phyloP scores from a whole-genome alignment of 2,888 invertebrate species.

The Agrochola circellaris region DNA sequence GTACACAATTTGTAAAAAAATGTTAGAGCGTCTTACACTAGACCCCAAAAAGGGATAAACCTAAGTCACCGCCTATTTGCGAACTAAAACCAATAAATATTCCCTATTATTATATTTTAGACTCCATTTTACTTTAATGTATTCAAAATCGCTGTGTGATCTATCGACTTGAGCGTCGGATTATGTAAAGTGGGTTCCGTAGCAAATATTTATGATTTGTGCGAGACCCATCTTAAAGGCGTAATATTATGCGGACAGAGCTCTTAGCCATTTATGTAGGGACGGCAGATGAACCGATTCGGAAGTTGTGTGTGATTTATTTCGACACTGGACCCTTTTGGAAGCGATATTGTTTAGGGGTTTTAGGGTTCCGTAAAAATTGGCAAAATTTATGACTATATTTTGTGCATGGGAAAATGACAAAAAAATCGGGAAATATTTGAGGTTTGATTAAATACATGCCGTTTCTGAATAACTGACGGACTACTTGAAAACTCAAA shows the following conservation, averaged over 20 bases:
- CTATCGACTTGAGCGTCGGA: constrained; percentile 63
- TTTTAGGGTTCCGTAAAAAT: neutral
- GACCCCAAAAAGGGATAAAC: neutral
- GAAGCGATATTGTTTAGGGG: constrained; percentile 6
- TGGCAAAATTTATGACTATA: neutral
- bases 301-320: constrained; percentile 48
- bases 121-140: constrained; percentile 52
- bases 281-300: constrained; percentile 34
- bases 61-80: constrained; percentile 26
- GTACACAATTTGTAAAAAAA: constrained; percentile 1
- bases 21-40: neutral
- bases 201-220: constrained; percentile 70
- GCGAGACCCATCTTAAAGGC: constrained; percentile 44
- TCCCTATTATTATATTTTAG: constrained; percentile 54
- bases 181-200: constrained; percentile 66
- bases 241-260: constrained; percentile 57
- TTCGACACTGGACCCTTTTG: constrained; percentile 3
- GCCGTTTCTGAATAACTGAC: too few relatives aligned
- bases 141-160: constrained; percentile 66
- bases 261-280: constrained; percentile 32
- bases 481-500: too few relatives aligned
- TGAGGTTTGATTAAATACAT: too few relatives aligned
- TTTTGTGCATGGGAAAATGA: neutral
- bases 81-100: constrained; percentile 37
- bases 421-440: too few relatives aligned